Evolutionary conservation across 2,888 invertebrate species (phyloP).

Genomic region (Xestia xanthographa): DNA sequence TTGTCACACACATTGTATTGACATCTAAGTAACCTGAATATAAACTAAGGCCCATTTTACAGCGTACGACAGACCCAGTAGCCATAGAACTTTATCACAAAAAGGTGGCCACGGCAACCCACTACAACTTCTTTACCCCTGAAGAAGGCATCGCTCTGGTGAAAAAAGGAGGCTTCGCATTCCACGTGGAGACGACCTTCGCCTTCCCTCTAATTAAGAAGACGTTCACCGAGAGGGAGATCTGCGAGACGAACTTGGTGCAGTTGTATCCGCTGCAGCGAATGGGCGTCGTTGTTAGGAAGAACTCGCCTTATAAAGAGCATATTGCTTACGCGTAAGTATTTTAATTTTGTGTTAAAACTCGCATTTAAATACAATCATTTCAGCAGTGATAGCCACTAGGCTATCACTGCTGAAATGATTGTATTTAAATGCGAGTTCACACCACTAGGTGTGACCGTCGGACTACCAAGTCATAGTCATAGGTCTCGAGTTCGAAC

Average conservation of each 20-base stretch:
- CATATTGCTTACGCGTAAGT: conserved; percentile 91
- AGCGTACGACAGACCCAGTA: conserved; percentile 92
- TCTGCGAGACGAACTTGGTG: conserved; percentile 92
- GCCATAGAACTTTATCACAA: conserved; percentile 90
- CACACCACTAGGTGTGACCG: too few species aligned
- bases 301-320: conserved; percentile 92
- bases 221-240: conserved; percentile 92
- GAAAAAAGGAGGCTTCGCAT: conserved; percentile 92
- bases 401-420: too few species aligned
- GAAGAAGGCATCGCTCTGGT: conserved; percentile 91
- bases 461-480: too few species aligned
- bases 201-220: conserved; percentile 93
- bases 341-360: background rate
- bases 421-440: too few species aligned
- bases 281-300: conserved; percentile 89
- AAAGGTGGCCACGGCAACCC: conserved; percentile 85
- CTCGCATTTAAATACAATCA: background rate
- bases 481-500: too few species aligned
- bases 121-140: conserved; percentile 88
- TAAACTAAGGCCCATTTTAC: conserved; percentile 19
- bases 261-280: conserved; percentile 91
- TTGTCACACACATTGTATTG: background rate
- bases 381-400: too few species aligned
- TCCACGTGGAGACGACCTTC: conserved; percentile 92
- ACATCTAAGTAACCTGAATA: background rate